These are phyloP conservation scores for Platycheirus albimanus DNA, from an alignment of 2,888 invertebrate species.

Conservation along the genomic window DNA sequence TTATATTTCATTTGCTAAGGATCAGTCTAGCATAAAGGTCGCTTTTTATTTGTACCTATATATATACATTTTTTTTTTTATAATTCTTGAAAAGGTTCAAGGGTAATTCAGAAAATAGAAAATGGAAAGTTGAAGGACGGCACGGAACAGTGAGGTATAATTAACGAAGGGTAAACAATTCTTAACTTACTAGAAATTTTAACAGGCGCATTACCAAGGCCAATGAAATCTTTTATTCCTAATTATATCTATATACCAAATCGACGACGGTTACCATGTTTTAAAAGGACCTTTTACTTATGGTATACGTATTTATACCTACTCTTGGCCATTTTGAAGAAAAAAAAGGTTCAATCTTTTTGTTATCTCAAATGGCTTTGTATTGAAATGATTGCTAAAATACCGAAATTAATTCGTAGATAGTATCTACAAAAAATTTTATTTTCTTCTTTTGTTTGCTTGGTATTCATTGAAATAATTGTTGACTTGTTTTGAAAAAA, in stretches of 20 bases:
- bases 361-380: conserved; percentile 38
- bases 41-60: neutral
- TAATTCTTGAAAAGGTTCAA: conserved; percentile 42
- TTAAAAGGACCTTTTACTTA: conserved; percentile 16
- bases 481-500: neutral
- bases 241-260: neutral
- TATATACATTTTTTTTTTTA: conserved; percentile 7
- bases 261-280: conserved; percentile 23
- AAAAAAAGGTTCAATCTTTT: conserved; percentile 32
- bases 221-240: conserved; percentile 33
- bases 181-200: conserved; percentile 31
- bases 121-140: conserved; percentile 35
- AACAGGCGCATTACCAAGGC: conserved; percentile 36
- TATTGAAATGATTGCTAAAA: conserved; percentile 24
- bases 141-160: conserved; percentile 28
- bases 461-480: conserved; percentile 6
- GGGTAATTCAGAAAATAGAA: conserved; percentile 33
- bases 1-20: conserved; percentile 27
- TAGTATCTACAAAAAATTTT: conserved; percentile 33
- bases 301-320: conserved; percentile 19
- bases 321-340: conserved; percentile 2
- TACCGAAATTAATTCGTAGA: conserved; percentile 36
- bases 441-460: conserved; percentile 21
- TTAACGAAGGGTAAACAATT: conserved; percentile 44
- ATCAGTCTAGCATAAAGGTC: conserved; percentile 36